Conservation (phyloP, 2,888 invertebrate genomes). For the Drosophila greeni region DNA sequence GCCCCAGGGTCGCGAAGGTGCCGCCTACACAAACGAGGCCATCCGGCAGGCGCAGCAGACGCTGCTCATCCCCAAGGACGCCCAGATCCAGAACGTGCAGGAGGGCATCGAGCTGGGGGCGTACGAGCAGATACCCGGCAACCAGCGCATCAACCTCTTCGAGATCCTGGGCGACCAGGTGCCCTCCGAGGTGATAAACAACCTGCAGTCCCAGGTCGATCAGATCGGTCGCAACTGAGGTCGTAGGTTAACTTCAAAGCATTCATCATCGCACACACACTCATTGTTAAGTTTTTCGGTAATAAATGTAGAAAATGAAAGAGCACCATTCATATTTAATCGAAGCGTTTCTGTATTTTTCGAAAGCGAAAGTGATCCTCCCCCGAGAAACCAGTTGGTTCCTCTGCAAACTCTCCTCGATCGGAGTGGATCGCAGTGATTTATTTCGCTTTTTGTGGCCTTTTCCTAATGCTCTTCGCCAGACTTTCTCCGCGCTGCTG, state of each 20-base stretch:
- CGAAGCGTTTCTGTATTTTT: slow-evolving; percentile 46
- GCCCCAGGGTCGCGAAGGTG: slow-evolving; percentile 88
- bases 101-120: slow-evolving; percentile 92
- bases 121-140: slow-evolving; percentile 91
- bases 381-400: slow-evolving; percentile 63
- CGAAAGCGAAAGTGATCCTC: slow-evolving; percentile 66
- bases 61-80: slow-evolving; percentile 90
- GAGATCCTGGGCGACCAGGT: slow-evolving; percentile 91
- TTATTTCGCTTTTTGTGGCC: slow-evolving; percentile 32
- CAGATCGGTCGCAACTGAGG: slow-evolving; percentile 85
- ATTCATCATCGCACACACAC: slow-evolving; percentile 49
- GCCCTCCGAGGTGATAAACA: slow-evolving; percentile 92
- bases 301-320: slow-evolving; percentile 25
- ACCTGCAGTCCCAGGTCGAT: slow-evolving; percentile 91
- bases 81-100: slow-evolving; percentile 91
- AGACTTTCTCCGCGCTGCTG: slow-evolving; percentile 38
- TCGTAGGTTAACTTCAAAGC: slow-evolving; percentile 36
- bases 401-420: slow-evolving; percentile 46
- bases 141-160: slow-evolving; percentile 90
- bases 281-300: slow-evolving; percentile 61
- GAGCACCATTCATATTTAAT: slow-evolving; percentile 26
- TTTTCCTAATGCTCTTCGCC: slow-evolving; percentile 37
- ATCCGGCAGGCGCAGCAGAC: slow-evolving; percentile 93
- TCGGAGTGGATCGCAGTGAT: slow-evolving; percentile 40
- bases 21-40: slow-evolving; percentile 90